phyloP scores from a whole-genome alignment of 2,113 vertebrate species.

The Mustela nigripes region DNA sequence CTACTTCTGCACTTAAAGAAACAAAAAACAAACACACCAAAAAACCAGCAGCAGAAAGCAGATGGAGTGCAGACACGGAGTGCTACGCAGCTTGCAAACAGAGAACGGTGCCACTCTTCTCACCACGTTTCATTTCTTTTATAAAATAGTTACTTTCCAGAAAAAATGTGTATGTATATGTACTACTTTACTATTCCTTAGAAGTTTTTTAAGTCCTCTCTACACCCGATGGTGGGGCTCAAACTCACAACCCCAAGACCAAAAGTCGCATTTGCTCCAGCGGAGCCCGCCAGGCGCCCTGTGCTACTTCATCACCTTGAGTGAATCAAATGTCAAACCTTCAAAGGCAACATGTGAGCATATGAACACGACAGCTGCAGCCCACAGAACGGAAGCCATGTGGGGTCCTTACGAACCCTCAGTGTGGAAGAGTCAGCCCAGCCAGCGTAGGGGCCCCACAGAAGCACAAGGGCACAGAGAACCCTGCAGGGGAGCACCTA shows the following conservation, averaged over 20 bases:
- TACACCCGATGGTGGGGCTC: background rate
- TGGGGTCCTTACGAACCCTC: background rate
- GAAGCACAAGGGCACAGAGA: background rate
- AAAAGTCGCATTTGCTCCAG: background rate
- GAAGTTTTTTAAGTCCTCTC: background rate
- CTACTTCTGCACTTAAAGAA: background rate
- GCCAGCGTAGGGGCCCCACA: background rate
- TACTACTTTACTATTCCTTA: background rate
- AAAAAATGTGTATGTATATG: background rate
- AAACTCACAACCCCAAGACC: background rate
- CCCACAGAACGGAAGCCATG: background rate
- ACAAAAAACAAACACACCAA: too few relatives aligned
- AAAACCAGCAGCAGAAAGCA: background rate
- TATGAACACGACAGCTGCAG: background rate
- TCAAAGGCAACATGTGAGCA: background rate
- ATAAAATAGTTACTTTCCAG: background rate
- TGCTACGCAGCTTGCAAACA: too few relatives aligned
- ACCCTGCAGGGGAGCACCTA: background rate
- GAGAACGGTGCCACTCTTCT: background rate
- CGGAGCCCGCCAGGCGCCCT: background rate
- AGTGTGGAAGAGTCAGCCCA: rapidly evolving
- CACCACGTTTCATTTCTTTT: background rate
- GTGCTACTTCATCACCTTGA: background rate
- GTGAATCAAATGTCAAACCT: background rate
- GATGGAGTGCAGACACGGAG: background rate